These are phyloP conservation scores for Lapara coniferarum DNA, from an alignment of 2,888 invertebrate species.

Conservation along the genomic window DNA sequence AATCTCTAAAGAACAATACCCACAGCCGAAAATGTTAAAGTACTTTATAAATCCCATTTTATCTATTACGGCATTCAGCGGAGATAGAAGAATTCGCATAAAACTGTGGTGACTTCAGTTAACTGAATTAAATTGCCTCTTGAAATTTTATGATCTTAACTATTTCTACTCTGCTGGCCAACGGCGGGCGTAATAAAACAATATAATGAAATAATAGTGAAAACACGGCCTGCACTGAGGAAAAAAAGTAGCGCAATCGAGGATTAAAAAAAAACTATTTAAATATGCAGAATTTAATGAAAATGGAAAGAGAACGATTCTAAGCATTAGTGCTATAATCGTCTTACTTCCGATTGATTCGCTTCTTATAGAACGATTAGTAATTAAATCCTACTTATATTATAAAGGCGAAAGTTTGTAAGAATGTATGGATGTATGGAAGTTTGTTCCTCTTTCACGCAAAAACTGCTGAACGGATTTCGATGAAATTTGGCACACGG, in stretches of 20 bases:
- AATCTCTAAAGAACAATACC: conserved; percentile 1
- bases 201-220: not conserved
- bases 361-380: not conserved
- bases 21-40: conserved; percentile 1
- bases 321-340: not conserved
- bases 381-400: too few relatives aligned
- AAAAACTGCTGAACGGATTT: too few relatives aligned
- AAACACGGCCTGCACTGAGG: not conserved
- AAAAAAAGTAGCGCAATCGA: not conserved
- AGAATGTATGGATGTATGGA: too few relatives aligned
- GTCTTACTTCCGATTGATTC: conserved; percentile 5
- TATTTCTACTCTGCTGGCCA: conserved; percentile 16
- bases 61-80: conserved; percentile 14
- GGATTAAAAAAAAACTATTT: not conserved
- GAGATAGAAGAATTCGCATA: conserved; percentile 22
- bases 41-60: conserved; percentile 4
- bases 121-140: conserved; percentile 20
- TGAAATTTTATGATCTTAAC: conserved; percentile 17
- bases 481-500: too few relatives aligned
- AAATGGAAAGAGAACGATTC: not conserved
- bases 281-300: not conserved
- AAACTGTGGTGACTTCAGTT: conserved; percentile 13
- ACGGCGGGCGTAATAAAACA: conserved; percentile 1
- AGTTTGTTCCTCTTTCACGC: too few relatives aligned
- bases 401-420: too few relatives aligned